Conservation (phyloP, 2,797 vertebrate species). For the Bryconaethiops microstoma region DNA sequence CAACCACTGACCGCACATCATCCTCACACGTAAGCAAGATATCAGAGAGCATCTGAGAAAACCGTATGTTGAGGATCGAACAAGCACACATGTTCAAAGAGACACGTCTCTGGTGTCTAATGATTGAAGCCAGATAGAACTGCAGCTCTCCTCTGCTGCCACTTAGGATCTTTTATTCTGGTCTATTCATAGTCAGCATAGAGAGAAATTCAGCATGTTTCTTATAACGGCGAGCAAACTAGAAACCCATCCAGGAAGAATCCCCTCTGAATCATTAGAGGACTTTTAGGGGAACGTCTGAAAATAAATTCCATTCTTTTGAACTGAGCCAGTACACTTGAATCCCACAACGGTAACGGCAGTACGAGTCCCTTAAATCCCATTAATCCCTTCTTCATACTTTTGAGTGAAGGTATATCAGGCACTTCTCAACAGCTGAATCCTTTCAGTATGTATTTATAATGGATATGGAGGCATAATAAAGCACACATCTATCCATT, state of each 20-base stretch:
- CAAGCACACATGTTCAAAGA: background rate
- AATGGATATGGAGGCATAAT: too few species aligned
- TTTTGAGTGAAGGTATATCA: background rate
- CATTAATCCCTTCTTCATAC: background rate
- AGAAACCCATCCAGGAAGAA: slow-evolving; percentile 9
- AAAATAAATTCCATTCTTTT: background rate
- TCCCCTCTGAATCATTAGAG: background rate
- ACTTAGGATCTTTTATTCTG: background rate
- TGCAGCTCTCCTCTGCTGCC: background rate
- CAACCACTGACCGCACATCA: background rate
- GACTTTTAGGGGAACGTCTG: background rate
- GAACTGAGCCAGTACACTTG: background rate
- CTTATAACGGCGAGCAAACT: background rate
- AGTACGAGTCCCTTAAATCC: slow-evolving; percentile 3
- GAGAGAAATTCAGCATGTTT: background rate
- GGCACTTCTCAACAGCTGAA: background rate
- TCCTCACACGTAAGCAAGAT: background rate
- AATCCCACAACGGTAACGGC: background rate
- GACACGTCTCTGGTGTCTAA: background rate
- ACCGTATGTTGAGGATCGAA: background rate
- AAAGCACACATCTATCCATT: too few species aligned
- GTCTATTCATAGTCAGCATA: background rate
- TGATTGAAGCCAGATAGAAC: background rate
- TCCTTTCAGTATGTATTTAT: background rate
- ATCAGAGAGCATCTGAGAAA: background rate